These are phyloP conservation scores for Heteromurus nitidus DNA, from an alignment of 2,888 invertebrate genomes.

Conservation along the genomic window DNA sequence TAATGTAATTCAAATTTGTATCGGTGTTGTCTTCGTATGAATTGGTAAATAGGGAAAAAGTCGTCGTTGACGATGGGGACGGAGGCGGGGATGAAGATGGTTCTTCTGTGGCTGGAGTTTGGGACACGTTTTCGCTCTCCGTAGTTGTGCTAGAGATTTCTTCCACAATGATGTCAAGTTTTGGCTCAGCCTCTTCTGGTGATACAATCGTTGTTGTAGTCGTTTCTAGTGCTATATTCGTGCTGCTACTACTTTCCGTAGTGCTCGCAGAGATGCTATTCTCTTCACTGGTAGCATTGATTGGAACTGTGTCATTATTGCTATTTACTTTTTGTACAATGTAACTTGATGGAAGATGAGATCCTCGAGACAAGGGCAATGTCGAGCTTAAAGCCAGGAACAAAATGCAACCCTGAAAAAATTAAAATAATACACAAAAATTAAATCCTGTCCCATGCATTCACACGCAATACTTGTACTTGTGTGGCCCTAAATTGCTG, in stretches of 20 bases:
- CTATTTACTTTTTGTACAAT: slow-evolving; percentile 61
- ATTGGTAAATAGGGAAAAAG: background rate
- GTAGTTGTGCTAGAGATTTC: background rate
- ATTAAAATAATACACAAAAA: background rate
- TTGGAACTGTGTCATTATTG: slow-evolving; percentile 36
- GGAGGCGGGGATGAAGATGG: background rate
- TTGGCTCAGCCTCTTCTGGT: slow-evolving; percentile 9
- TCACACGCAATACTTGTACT: no score
- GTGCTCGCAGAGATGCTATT: background rate
- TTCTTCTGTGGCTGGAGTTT: background rate
- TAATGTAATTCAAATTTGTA: slow-evolving; percentile 38
- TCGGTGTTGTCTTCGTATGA: slow-evolving; percentile 51
- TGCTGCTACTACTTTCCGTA: background rate
- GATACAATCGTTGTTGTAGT: background rate
- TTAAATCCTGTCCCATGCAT: no score
- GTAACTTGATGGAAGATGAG: slow-evolving; percentile 65
- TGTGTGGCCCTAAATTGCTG: no score
- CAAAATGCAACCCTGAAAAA: slow-evolving; percentile 37
- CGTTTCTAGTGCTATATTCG: slow-evolving; percentile 5
- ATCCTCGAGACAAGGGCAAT: slow-evolving; percentile 43
- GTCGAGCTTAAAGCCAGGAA: slow-evolving; percentile 36
- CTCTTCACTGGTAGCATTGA: slow-evolving; percentile 19
- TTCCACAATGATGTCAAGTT: no score
- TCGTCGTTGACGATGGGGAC: background rate
- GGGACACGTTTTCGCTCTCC: background rate